Evolutionary conservation across 2,797 vertebrate species (phyloP).

Genomic region (Poeciliopsis presidionis): DNA sequence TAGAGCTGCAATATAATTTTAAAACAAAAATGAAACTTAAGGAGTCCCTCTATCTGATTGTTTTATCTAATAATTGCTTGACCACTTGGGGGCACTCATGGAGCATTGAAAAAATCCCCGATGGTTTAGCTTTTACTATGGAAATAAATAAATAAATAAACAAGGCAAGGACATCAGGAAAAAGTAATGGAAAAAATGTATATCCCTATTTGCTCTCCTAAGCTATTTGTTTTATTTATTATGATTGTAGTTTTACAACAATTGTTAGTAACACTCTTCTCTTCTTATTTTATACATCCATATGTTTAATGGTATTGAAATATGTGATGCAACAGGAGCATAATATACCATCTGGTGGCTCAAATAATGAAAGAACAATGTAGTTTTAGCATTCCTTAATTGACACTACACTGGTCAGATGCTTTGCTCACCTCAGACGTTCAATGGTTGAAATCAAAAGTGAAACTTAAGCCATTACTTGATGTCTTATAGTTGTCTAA

Average conservation of each 20-base stretch:
- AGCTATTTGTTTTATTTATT: background rate
- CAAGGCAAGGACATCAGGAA: too few species aligned
- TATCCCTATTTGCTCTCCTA: background rate
- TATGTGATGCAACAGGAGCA: background rate
- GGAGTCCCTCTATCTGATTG: too few species aligned
- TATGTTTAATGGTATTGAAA: background rate
- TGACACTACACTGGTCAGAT: background rate
- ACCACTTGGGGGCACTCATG: too few species aligned
- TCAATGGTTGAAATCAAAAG: background rate
- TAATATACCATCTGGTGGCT: background rate
- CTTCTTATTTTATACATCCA: background rate
- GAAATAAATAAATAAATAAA: too few species aligned
- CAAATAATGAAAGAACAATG: background rate
- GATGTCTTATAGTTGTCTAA: background rate
- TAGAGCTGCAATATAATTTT: too few species aligned
- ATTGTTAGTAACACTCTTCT: background rate
- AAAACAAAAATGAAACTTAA: too few species aligned
- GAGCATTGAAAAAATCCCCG: too few species aligned
- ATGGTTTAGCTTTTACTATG: too few species aligned
- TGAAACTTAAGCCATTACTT: background rate
- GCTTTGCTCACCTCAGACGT: background rate
- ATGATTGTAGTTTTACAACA: background rate
- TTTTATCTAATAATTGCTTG: too few species aligned
- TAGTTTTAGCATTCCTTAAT: background rate
- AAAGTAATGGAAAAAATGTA: too few species aligned